Evolutionary conservation across 2,113 vertebrate species (phyloP).

Genomic region (Panthera leo): DNA sequence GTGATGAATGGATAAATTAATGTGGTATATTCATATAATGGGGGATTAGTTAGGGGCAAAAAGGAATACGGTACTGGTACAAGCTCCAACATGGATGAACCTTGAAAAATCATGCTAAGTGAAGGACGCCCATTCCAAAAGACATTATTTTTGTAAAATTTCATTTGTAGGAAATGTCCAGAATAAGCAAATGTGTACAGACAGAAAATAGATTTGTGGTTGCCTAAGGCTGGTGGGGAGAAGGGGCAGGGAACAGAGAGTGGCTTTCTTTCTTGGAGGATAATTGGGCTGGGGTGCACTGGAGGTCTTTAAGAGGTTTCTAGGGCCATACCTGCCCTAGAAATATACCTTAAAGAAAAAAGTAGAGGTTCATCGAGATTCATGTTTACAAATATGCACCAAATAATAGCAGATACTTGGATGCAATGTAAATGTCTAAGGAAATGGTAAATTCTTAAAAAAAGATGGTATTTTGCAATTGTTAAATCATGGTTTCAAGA

Average conservation of each 20-base stretch:
- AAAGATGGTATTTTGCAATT: neutral
- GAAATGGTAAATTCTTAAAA: neutral
- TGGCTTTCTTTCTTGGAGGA: neutral
- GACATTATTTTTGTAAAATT: neutral
- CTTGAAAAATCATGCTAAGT: neutral
- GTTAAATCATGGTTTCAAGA: constrained; percentile 5
- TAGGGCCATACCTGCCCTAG: neutral
- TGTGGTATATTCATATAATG: neutral
- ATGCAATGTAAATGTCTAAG: neutral
- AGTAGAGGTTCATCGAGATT: neutral
- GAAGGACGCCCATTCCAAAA: neutral
- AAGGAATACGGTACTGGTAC: neutral
- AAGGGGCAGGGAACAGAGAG: neutral
- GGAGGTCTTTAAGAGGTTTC: neutral
- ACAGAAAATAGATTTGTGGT: neutral
- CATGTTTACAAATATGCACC: neutral
- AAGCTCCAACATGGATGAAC: neutral
- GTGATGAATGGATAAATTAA: neutral
- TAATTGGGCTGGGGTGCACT: neutral
- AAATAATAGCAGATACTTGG: neutral
- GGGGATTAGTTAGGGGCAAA: neutral
- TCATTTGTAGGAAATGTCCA: neutral
- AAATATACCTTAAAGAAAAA: neutral
- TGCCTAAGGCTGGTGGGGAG: neutral
- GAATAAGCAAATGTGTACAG: neutral